Conservation (phyloP, 1,140 invertebrate species). For the Pseudomyrmex flavicornis region DNA sequence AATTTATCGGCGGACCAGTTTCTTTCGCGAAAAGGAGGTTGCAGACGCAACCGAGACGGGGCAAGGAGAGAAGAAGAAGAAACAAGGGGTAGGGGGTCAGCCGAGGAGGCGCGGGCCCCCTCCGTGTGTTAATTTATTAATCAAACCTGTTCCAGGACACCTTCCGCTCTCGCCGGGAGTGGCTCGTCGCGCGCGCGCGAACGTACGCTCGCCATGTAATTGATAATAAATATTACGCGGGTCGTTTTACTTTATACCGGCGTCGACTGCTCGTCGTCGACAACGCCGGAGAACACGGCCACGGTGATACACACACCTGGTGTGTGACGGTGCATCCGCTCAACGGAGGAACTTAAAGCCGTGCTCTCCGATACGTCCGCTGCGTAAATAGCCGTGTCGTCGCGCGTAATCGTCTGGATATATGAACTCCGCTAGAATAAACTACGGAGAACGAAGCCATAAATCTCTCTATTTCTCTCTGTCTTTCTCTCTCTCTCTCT, state of each 20-base stretch:
- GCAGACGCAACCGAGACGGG: slow-evolving; percentile 11
- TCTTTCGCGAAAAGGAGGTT: slow-evolving; percentile 49
- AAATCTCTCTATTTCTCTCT: slow-evolving; percentile 39
- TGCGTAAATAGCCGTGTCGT: slow-evolving; percentile 55
- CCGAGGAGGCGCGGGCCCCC: slow-evolving; percentile 47
- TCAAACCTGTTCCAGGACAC: slow-evolving; percentile 67
- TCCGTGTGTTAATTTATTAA: slow-evolving; percentile 66
- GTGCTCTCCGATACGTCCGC: slow-evolving; percentile 50
- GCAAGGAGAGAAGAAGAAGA: not conserved
- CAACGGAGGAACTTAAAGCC: slow-evolving; percentile 41
- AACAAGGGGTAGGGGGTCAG: not conserved
- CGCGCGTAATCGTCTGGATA: slow-evolving; percentile 56
- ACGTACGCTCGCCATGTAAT: slow-evolving; percentile 57
- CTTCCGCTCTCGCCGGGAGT: slow-evolving; percentile 52
- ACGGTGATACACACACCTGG: slow-evolving; percentile 51
- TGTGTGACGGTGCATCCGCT: slow-evolving; percentile 43
- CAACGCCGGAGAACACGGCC: slow-evolving; percentile 43
- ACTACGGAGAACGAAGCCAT: slow-evolving; percentile 36
- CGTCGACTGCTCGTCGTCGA: slow-evolving; percentile 53
- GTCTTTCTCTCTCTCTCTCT: slow-evolving; percentile 6
- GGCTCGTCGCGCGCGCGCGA: not conserved
- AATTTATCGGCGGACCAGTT: slow-evolving; percentile 63
- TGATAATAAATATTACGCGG: slow-evolving; percentile 65
- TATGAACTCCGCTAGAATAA: slow-evolving; percentile 60
- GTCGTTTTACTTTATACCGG: slow-evolving; percentile 49